These are phyloP conservation scores for Sebastes oblongus DNA, from an alignment of 2,797 vertebrate genomes.

Conservation along the genomic window DNA sequence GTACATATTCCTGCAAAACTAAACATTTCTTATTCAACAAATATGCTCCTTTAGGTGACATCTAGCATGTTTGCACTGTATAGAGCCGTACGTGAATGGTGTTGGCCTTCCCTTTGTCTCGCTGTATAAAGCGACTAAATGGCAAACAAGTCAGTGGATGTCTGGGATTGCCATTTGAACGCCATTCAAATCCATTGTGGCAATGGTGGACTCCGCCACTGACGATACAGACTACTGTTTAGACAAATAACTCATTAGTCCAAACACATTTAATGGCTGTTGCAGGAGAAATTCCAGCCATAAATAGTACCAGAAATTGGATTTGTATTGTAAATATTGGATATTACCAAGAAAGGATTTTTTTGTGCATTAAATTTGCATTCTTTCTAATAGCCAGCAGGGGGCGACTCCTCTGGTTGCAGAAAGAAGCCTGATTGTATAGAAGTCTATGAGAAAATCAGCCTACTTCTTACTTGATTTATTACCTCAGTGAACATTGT, in stretches of 20 bases:
- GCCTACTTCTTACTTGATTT: no score
- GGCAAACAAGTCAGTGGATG: background rate
- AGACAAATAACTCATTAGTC: background rate
- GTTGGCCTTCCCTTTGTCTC: background rate
- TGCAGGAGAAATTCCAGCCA: background rate
- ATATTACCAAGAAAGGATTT: no score
- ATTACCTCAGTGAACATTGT: no score
- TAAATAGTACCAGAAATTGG: background rate
- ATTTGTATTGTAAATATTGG: no score
- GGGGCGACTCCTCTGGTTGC: no score
- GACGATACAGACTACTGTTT: background rate
- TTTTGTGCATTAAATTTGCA: no score
- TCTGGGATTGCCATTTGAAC: background rate
- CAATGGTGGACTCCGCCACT: background rate
- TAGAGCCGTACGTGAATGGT: background rate
- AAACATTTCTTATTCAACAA: slow-evolving; percentile 8
- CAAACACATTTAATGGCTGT: background rate
- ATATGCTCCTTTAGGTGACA: background rate
- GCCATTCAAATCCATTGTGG: background rate
- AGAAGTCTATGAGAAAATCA: no score
- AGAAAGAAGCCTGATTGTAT: no score
- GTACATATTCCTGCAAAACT: background rate
- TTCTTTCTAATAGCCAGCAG: no score
- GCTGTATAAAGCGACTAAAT: background rate
- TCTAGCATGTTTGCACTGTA: background rate